These are phyloP conservation scores for Probaryconus sp. DNA, from an alignment of 1,140 invertebrate species.

Conservation along the genomic window DNA sequence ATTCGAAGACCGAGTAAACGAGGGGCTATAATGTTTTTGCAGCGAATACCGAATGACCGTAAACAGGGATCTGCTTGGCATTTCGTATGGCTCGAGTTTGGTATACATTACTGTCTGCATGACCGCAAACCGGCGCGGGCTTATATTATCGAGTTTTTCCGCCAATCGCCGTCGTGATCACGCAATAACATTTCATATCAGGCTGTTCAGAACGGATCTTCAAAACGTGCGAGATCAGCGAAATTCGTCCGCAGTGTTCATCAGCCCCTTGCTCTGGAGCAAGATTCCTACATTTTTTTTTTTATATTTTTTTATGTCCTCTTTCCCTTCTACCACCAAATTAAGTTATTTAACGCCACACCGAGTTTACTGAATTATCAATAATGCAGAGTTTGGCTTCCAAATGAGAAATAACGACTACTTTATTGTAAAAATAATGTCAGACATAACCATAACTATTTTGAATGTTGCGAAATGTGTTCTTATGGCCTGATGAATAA, in stretches of 20 bases:
- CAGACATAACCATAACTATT: conserved; percentile 29
- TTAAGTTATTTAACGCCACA: conserved; percentile 43
- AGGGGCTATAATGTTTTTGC: conserved; percentile 9
- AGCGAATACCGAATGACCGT: conserved; percentile 42
- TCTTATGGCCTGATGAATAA: conserved; percentile 7
- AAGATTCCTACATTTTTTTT: neutral
- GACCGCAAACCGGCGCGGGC: conserved; percentile 28
- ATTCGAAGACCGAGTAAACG: conserved; percentile 2
- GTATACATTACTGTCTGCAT: conserved; percentile 35
- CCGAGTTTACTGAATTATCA: conserved; percentile 32
- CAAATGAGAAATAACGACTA: conserved; percentile 30
- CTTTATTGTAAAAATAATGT: conserved; percentile 26
- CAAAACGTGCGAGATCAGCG: conserved; percentile 37
- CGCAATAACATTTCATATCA: conserved; percentile 48
- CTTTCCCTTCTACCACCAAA: conserved; percentile 10
- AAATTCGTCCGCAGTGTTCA: conserved; percentile 38
- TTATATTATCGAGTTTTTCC: conserved; percentile 32
- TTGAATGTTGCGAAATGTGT: conserved; percentile 25
- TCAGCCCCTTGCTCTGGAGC: conserved; percentile 7
- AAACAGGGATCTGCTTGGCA: conserved; percentile 40
- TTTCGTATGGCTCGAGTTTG: conserved; percentile 10
- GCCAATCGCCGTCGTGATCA: conserved; percentile 39
- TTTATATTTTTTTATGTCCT: too few relatives aligned
- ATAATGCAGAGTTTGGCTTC: conserved; percentile 24
- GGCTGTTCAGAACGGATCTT: conserved; percentile 17